Base-by-base conservation (phyloP, 1,140 invertebrate genomes). In the Adoxophyes honmai region DNA sequence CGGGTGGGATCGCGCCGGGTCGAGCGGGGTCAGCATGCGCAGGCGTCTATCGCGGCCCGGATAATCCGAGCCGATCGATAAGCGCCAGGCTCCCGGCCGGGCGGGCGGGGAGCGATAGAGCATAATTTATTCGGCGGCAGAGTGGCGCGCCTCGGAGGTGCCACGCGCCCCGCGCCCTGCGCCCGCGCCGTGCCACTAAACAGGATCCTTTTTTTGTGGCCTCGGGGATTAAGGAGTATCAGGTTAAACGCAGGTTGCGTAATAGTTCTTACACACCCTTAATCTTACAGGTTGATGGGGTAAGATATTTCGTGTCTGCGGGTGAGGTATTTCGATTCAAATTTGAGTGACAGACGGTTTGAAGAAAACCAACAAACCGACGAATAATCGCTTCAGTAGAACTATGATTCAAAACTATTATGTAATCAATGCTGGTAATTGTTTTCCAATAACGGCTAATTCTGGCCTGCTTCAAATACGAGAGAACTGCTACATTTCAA, bases 51-150 rank as follows among this genome's bases (percentile, higher is more conserved):
- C 77, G 75, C 77, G 75, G 78, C 73, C 76, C 48, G 72, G 79
- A 85, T 85, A 80, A 85, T 80, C 76, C 76, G 55, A 65, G 52
- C 57, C 66, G 66, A 80, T 81, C 74, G 81, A 85, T 81, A 81
- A 81, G 70, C 66, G 64, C 62, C 61, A 55, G 58, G 62, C 34
- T 16, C 9, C 38, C n/a, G 58, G 18, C 66, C 34, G 33, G 21
- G 55, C 2, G 62, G 15, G 61, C 38, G 68, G 48, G 42, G 59
- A 53, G 60, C 57, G 62, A 59, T 65, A 67, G 62, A 64, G 59
- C 62, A 70, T 80, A 81, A 81, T 81, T 78, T 81, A 83, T 85
- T 81, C 80, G 81, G 83, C 83, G 81, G 81, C 81, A 79, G 74
- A 54, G 80, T 78, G 83, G 75, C 83, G 83, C 79, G 76, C 65